Conservation (phyloP, 2,888 invertebrate genomes). For the Dexiosoma caninum region DNA sequence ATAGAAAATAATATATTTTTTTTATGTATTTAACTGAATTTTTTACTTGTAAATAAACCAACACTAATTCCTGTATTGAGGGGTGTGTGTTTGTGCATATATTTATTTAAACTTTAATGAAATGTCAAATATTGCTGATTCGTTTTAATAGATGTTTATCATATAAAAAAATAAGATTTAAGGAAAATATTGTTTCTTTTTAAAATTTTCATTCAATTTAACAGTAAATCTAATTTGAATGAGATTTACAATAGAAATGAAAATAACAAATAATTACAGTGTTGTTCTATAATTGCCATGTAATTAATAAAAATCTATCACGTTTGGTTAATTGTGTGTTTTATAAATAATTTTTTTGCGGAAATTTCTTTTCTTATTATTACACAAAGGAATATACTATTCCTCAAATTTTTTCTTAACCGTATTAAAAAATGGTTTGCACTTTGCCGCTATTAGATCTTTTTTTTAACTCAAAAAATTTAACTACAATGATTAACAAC, state of each 20-base stretch:
- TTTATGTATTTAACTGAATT: conserved; percentile 9
- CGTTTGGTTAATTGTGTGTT: conserved; percentile 29
- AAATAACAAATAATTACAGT: conserved; percentile 29
- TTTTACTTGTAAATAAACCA: conserved; percentile 56
- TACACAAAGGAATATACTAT: background rate
- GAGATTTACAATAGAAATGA: conserved; percentile 44
- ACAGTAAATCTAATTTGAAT: conserved; percentile 21
- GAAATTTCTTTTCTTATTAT: background rate
- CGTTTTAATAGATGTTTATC: conserved; percentile 38
- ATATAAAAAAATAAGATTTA: conserved; percentile 18
- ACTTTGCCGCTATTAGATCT: conserved; percentile 18
- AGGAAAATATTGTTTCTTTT: conserved; percentile 14
- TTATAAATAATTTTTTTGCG: conserved; percentile 1
- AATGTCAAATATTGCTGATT: conserved; percentile 47
- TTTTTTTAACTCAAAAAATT: conserved; percentile 16
- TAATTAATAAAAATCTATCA: conserved; percentile 4
- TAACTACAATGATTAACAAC: conserved; percentile 1
- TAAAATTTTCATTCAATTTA: conserved; percentile 46
- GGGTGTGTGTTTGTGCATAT: conserved; percentile 6
- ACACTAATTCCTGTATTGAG: conserved; percentile 29
- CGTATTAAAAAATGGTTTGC: conserved; percentile 23
- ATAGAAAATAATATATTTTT: conserved; percentile 45
- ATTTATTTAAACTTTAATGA: conserved; percentile 57
- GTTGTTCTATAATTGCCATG: background rate
- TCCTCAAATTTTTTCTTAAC: background rate